Conservation (phyloP, 2,888 invertebrate genomes). For the Drosophila nigricruria region DNA sequence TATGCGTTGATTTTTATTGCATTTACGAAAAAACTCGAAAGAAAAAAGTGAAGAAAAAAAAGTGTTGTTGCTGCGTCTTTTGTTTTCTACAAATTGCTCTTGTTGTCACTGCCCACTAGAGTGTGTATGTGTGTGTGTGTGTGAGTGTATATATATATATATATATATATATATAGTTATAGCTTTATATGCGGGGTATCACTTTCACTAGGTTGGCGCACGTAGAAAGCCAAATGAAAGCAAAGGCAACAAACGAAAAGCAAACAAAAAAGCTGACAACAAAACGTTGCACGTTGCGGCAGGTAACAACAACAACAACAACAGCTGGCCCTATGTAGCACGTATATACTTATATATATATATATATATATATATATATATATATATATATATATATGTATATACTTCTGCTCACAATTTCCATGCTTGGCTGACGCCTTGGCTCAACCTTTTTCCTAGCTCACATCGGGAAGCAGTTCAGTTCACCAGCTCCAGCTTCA, state of each 20-base stretch:
- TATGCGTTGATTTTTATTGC: slow-evolving; percentile 50
- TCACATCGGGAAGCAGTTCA: slow-evolving; percentile 16
- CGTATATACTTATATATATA: neutral
- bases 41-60: neutral
- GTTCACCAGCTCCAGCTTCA: slow-evolving; percentile 9
- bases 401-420: slow-evolving; percentile 25
- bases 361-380: neutral
- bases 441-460: slow-evolving; percentile 33
- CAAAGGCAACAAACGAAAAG: slow-evolving; percentile 39
- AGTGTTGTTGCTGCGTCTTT: slow-evolving; percentile 19
- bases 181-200: slow-evolving; percentile 55
- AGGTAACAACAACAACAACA: slow-evolving; percentile 26
- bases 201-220: slow-evolving; percentile 73
- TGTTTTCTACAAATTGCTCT: slow-evolving; percentile 63
- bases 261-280: slow-evolving; percentile 17
- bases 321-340: slow-evolving; percentile 15
- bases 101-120: slow-evolving; percentile 58
- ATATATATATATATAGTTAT: slow-evolving; percentile 19
- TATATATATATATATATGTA: neutral
- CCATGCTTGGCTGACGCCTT: slow-evolving; percentile 53
- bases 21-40: slow-evolving; percentile 43
- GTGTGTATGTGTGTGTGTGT: slow-evolving; percentile 11
- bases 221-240: slow-evolving; percentile 78
- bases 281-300: slow-evolving; percentile 55
- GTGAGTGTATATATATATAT: slow-evolving; percentile 12